Base-by-base conservation (phyloP, 2,113 vertebrate genomes). In the Myanophis thanlyinensis region DNA sequence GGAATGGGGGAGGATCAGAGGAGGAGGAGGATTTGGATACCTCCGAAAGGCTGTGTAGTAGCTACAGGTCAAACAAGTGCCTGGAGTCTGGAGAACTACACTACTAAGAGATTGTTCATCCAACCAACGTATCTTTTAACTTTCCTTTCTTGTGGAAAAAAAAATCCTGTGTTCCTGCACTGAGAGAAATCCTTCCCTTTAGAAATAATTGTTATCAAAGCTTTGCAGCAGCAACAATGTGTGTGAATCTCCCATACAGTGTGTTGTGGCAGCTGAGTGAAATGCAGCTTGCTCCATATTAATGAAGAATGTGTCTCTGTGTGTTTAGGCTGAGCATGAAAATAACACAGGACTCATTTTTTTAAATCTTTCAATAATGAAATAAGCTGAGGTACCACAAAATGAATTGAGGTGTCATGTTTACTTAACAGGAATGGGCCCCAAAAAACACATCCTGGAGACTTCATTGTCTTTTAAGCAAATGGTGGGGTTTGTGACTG, bases 121-220 rank as follows among this genome's bases (percentile, higher is more conserved):
- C 88, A 89, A 67, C 62, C 88, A 2, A 73, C 53, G n/a, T 27
- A 90, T 88, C 67, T 46, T 56, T 86, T 44, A 46, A 35, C 30
- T 44, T 51, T 48, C 30, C 30, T 53, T 15, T 51, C 13, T 92
- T 89, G 49, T 7, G 0, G 3, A 1, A 6, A 56, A 54, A 54
- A 0, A 91, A 87, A 90, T 95, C 94, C 94, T 96, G 95, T 92
- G 1, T 95, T 95, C 95, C 94, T 94, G 27, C 6, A 96, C 67
- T 93, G 90, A 91, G n/a, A 40, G 67, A 18, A 80, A 80, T 73
- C 67, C n/a, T 73, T 96, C 96, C 94, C 95, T 89, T 93, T 73
- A 0, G 95, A 54, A 94, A 88, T 93, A 94, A 94, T 94, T 95
- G 94, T 95, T 95, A 95, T 91, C 95, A 95, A 96, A 96, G 95